Percentiles rank a stretch among this genome's conserved stretches.
Evolutionary conservation across 2,797 vertebrate genomes (phyloP).

Genomic region (Phataginus tricuspis): DNA sequence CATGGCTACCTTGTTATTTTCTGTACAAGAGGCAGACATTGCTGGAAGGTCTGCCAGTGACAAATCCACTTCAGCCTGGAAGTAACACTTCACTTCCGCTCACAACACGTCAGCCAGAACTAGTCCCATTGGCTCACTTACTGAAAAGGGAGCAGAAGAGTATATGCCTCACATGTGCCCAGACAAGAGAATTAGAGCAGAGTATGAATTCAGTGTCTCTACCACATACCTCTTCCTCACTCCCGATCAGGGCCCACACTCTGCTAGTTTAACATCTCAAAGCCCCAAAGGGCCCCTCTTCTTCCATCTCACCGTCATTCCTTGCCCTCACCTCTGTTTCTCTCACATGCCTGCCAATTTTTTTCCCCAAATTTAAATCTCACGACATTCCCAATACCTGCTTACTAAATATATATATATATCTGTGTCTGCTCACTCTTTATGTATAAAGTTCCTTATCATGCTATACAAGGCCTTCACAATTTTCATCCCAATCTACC

Average conservation of each 20-base stretch:
- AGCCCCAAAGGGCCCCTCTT: background rate
- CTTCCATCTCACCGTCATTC: background rate
- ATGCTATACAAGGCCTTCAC: background rate
- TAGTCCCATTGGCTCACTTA: background rate
- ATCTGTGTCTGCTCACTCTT: background rate
- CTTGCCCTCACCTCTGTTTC: background rate
- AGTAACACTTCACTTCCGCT: background rate
- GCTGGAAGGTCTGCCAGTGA: background rate
- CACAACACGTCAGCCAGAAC: background rate
- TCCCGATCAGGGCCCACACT: too few relatives aligned
- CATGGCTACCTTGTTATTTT: background rate
- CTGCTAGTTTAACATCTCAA: background rate
- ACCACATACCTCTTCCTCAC: background rate
- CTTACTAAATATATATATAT: background rate
- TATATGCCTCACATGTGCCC: background rate
- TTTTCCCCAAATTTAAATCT: background rate
- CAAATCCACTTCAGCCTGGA: background rate
- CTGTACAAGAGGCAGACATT: background rate
- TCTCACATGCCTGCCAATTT: background rate
- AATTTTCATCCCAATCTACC: background rate
- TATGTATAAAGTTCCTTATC: background rate
- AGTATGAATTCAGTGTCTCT: too few relatives aligned
- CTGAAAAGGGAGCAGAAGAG: background rate
- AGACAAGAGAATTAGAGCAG: background rate
- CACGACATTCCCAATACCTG: background rate